Percentiles rank a stretch among this genome's conserved stretches.
These are phyloP conservation scores for Proterorhinus semilunaris DNA, from an alignment of 2,113 vertebrate genomes.

Conservation along the genomic window DNA sequence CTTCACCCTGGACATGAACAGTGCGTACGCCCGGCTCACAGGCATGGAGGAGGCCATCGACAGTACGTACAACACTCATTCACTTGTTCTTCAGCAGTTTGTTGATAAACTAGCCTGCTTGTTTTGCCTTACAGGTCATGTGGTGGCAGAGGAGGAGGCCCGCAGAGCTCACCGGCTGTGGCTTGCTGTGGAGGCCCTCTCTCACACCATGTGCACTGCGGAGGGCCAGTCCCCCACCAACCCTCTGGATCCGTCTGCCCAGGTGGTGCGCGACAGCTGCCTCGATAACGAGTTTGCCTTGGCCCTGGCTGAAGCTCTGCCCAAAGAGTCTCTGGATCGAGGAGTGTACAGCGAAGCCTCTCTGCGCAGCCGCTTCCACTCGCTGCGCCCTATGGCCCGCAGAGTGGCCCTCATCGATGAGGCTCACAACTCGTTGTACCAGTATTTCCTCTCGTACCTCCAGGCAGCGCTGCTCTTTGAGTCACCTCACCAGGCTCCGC, in stretches of 20 bases:
- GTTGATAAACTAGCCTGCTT: neutral
- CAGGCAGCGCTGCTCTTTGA: slow-evolving; percentile 89
- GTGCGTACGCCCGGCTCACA: slow-evolving; percentile 88
- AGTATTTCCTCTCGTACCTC: slow-evolving; percentile 94
- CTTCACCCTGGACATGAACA: slow-evolving; percentile 95
- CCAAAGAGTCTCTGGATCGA: slow-evolving; percentile 82
- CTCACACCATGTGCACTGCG: slow-evolving; percentile 81
- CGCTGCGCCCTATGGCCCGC: slow-evolving; percentile 82
- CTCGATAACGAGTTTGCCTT: slow-evolving; percentile 82
- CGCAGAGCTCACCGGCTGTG: slow-evolving; percentile 93
- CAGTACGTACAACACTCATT: slow-evolving; percentile 70
- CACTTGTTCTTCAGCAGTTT: neutral
- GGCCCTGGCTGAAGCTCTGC: slow-evolving; percentile 82
- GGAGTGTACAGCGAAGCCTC: slow-evolving; percentile 93
- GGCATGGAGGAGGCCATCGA: slow-evolving; percentile 95
- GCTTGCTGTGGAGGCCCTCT: slow-evolving; percentile 91
- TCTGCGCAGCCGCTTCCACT: slow-evolving; percentile 84
- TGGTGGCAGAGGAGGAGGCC: slow-evolving; percentile 87
- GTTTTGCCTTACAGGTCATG: slow-evolving; percentile 79
- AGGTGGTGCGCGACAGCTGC: slow-evolving; percentile 80
- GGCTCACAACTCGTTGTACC: slow-evolving; percentile 91
- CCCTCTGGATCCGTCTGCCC: slow-evolving; percentile 81
- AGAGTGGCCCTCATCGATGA: slow-evolving; percentile 93
- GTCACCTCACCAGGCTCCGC: slow-evolving; percentile 81
- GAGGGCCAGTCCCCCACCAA: slow-evolving; percentile 76